A percentile compares a stretch with the other conserved stretches of the same genome.
Evolutionary conservation across 1,140 invertebrate genomes (phyloP).

Genomic region (Palaemon carinicauda): DNA sequence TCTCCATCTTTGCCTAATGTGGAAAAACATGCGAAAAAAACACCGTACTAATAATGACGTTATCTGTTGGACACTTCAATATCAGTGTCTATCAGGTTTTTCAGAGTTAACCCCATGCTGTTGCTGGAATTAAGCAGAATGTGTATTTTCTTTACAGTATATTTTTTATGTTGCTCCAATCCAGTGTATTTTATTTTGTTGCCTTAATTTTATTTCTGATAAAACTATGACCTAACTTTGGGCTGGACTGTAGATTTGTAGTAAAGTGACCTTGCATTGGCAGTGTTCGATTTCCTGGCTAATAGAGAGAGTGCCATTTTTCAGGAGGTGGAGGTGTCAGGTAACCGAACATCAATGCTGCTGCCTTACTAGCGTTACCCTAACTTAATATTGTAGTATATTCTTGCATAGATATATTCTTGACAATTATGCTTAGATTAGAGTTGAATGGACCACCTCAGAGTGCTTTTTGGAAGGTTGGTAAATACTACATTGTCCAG

Average conservation of each 20-base stretch:
- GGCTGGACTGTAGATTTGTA: constrained; percentile 36
- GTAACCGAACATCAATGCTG: not conserved
- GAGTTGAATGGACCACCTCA: not conserved
- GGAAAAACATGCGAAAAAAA: not conserved
- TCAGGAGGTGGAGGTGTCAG: constrained; percentile 12
- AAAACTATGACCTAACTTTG: constrained; percentile 27
- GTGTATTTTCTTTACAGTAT: not conserved
- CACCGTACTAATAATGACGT: not conserved
- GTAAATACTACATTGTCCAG: not conserved
- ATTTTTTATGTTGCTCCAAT: constrained; percentile 11
- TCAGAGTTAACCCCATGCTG: not conserved
- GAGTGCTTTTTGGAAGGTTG: not conserved
- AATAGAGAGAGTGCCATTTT: not conserved
- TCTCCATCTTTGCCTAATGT: not conserved
- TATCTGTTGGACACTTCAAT: not conserved
- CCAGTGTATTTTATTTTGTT: constrained; percentile 21
- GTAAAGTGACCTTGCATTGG: constrained; percentile 22
- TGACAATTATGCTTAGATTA: constrained; percentile 35
- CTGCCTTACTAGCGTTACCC: constrained; percentile 21
- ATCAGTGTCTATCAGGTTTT: not conserved
- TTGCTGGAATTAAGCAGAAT: not conserved
- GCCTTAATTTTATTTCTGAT: constrained; percentile 6
- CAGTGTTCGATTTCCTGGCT: constrained; percentile 13
- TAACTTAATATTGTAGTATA: constrained; percentile 36
- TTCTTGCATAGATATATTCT: constrained; percentile 38